Evolutionary conservation across 2,113 vertebrate species (phyloP), one percentile per base, ranked within the genome.

Genomic region (Eclectus roratus): DNA sequence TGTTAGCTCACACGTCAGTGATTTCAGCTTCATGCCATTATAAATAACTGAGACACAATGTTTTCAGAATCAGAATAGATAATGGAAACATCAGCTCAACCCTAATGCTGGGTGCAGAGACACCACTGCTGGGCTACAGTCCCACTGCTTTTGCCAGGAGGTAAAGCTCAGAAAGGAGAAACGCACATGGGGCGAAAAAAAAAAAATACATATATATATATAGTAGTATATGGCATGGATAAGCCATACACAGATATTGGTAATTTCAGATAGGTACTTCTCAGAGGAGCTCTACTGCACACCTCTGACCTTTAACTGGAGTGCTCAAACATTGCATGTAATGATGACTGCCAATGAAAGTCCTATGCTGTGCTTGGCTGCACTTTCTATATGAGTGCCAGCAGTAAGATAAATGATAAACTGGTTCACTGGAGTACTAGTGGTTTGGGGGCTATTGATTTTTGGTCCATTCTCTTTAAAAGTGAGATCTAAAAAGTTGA

Each of bases 401-500:
- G 97, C 98, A 98, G 98, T 97, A 98, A 98, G 98, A 98, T 98
- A 98, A 98, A 99, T 98, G 98, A 98, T 98, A 98, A 98, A 97
- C 97, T 98, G 98, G 96, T 97, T 98, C 97, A 95, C 97, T 98
- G 97, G 98, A 98, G 97, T 98, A 98, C 98, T 98, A 97, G 97
- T 98, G 98, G 98, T 98, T 98, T 98, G 98, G 98, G 98, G 97
- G 98, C 98, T 98, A 98, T 98, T 98, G 98, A 98, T 99, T 98
- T 98, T 98, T 98, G 98, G 98, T 97, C 97, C 97, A 98, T 98
- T 98, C 98, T 98, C 98, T 98, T 98, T 98, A 99, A 98, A 98
- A 98, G 98, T 98, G 98, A 98, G 98, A 98, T 98, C 98, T 98
- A 98, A 98, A 98, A 98, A 98, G 98, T 98, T 98, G 98, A 99